Evolutionary conservation across 1,140 invertebrate genomes (phyloP).

Genomic region (Apocrypta bakeri): DNA sequence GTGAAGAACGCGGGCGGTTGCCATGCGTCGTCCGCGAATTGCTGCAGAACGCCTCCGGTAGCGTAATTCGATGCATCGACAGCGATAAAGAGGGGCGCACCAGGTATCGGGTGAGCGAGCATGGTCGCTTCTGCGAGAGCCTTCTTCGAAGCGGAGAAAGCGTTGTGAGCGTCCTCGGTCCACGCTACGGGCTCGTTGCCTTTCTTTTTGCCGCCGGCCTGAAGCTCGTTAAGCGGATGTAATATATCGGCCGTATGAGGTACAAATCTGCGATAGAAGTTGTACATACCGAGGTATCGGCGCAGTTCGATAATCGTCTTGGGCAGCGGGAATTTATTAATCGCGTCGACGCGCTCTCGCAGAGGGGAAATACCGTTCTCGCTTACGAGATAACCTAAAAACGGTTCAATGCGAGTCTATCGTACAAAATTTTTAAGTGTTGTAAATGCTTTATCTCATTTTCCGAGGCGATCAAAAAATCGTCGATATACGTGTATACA

Average conservation of each 20-base stretch:
- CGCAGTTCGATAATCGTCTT: conserved; percentile 53
- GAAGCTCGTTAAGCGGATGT: neutral
- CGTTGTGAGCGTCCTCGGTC: conserved; percentile 37
- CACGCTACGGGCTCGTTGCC: conserved; percentile 11
- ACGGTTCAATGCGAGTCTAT: neutral
- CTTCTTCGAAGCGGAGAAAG: conserved; percentile 60
- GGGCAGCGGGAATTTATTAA: conserved; percentile 52
- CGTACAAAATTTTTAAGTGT: neutral
- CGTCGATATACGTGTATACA: neutral
- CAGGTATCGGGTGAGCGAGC: conserved; percentile 49
- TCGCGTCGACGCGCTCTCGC: conserved; percentile 46
- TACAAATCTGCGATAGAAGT: conserved; percentile 59
- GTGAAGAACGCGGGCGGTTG: conserved; percentile 69
- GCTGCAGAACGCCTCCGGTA: conserved; percentile 53
- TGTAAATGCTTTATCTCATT: neutral
- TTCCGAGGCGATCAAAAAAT: conserved; percentile 56
- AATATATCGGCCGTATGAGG: neutral
- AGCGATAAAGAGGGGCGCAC: conserved; percentile 37
- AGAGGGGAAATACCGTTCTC: neutral
- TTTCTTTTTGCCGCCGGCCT: neutral
- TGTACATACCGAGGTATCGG: conserved; percentile 62
- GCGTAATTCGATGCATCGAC: conserved; percentile 56
- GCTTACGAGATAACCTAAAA: neutral
- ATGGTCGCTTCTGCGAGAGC: conserved; percentile 51
- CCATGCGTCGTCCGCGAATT: conserved; percentile 53